Evolutionary conservation across 2,113 vertebrate genomes (phyloP).

Genomic region (Delphinus delphis): DNA sequence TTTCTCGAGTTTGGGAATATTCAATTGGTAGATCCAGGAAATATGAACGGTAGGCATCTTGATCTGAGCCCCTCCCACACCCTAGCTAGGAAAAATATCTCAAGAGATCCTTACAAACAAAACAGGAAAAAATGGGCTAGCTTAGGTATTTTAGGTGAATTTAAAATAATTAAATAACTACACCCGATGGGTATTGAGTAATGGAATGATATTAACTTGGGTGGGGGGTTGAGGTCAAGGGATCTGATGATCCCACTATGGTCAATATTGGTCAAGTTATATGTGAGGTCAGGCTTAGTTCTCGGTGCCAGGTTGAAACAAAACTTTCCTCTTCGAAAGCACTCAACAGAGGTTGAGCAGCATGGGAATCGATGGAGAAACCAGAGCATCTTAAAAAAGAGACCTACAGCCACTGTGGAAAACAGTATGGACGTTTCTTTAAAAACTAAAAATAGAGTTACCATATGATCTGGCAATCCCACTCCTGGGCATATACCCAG

Average conservation of each 20-base stretch:
- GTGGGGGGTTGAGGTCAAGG: neutral
- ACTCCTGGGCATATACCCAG: neutral
- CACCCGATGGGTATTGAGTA: neutral
- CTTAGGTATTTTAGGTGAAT: neutral
- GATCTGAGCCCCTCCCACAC: neutral
- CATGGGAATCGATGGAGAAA: neutral
- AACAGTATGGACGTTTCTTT: neutral
- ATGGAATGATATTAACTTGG: neutral
- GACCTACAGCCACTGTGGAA: neutral
- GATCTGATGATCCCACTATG: neutral
- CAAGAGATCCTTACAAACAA: neutral
- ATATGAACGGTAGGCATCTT: neutral
- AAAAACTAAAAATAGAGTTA: neutral
- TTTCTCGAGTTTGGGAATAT: neutral
- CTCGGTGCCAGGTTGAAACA: neutral
- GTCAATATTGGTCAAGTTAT: neutral
- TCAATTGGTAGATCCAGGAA: neutral
- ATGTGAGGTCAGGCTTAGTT: neutral
- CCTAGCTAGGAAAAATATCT: neutral
- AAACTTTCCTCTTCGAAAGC: neutral
- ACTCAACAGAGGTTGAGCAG: neutral
- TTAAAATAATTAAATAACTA: slow-evolving; percentile 8
- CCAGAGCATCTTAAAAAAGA: neutral
- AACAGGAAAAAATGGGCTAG: neutral
- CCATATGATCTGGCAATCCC: neutral